Conservation (phyloP, 2,797 vertebrate species). For the Tapera naevia region DNA sequence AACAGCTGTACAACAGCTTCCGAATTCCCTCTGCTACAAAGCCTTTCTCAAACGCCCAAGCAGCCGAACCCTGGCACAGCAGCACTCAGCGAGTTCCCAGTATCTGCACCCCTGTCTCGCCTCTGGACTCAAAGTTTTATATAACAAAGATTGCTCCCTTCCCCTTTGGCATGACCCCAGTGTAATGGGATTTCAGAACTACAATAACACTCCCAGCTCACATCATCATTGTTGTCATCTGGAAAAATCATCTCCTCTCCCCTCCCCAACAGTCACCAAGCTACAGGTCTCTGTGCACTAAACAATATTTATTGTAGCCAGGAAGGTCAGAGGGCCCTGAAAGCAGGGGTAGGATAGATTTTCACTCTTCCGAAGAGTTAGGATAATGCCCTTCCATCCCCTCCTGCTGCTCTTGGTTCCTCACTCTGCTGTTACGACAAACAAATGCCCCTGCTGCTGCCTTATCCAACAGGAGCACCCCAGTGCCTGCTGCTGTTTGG, state of each 20-base stretch:
- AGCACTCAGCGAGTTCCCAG: constrained; percentile 24
- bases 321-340: neutral
- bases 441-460: neutral
- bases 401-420: neutral
- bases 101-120: constrained; percentile 1
- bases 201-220: neutral
- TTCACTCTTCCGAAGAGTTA: neutral
- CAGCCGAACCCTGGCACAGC: constrained; percentile 19
- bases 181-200: constrained; percentile 14
- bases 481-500: neutral
- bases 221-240: neutral
- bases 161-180: neutral
- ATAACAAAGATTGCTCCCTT: neutral
- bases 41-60: neutral
- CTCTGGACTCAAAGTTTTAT: constrained; percentile 20
- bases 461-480: neutral
- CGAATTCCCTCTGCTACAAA: neutral
- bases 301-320: neutral
- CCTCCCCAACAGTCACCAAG: constrained; percentile 3
- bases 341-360: neutral
- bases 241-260: constrained; percentile 29
- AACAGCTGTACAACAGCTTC: constrained; percentile 40
- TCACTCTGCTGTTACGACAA: neutral
- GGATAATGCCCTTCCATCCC: neutral
- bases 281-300: neutral